Conservation (phyloP, 2,888 invertebrate species). For the Tyria jacobaeae region DNA sequence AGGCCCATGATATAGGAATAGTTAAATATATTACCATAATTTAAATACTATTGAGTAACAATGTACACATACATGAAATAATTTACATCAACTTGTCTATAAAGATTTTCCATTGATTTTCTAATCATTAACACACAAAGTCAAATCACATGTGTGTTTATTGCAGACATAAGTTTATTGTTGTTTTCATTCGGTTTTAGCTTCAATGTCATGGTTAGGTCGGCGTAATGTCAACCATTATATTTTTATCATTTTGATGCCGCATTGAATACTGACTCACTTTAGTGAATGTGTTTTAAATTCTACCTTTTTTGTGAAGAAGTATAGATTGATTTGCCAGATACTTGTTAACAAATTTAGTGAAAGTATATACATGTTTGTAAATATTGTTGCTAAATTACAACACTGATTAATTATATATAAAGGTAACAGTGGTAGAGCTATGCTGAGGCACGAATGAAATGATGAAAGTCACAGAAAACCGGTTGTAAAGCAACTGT, state of each 20-base stretch:
- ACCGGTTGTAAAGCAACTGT: no score
- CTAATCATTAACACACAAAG: constrained; percentile 1
- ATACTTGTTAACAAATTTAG: neutral
- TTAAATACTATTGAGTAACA: neutral
- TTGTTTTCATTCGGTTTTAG: constrained; percentile 19
- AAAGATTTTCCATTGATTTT: neutral
- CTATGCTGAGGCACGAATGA: no score
- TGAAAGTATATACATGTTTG: neutral
- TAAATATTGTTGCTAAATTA: neutral
- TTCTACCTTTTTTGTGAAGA: constrained; percentile 19
- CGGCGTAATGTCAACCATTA: constrained; percentile 25
- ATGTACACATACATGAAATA: no score
- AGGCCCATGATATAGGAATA: no score
- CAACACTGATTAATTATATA: no score
- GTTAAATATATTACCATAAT: no score
- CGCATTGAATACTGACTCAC: constrained; percentile 15
- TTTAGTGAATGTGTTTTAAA: constrained; percentile 13
- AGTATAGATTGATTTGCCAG: neutral
- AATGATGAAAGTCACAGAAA: no score
- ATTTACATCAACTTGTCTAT: neutral
- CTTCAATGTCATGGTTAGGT: constrained; percentile 33
- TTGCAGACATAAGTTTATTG: constrained; percentile 30
- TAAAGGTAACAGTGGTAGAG: no score
- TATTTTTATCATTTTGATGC: constrained; percentile 29
- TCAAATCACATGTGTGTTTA: constrained; percentile 16